A percentile compares a stretch with the other conserved stretches of the same genome.
phyloP scores from a whole-genome alignment of 2,797 vertebrate species.

The Amazona finschi region DNA sequence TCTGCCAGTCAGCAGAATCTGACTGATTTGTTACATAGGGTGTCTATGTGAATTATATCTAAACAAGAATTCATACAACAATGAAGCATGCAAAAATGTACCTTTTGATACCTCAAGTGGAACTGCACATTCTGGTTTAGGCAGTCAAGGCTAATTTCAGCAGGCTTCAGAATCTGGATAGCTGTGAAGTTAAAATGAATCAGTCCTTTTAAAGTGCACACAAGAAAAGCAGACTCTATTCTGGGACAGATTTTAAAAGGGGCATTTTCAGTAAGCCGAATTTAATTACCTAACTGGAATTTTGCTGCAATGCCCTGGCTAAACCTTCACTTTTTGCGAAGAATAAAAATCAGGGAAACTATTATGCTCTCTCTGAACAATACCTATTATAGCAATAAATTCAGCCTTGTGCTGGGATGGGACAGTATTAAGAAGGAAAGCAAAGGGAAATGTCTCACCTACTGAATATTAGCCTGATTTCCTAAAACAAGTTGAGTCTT shows the following conservation, averaged over 20 bases:
- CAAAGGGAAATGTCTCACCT: conserved; percentile 25
- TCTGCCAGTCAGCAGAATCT: neutral
- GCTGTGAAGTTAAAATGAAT: neutral
- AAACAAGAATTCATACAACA: neutral
- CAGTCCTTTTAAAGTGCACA: neutral
- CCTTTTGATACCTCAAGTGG: neutral
- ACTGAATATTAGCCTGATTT: conserved; percentile 16
- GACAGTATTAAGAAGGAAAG: neutral
- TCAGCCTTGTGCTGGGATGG: neutral
- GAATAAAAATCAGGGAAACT: neutral
- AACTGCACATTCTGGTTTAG: neutral
- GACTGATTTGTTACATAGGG: neutral
- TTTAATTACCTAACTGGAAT: conserved; percentile 10
- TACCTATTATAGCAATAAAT: neutral
- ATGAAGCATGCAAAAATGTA: neutral
- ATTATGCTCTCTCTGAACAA: neutral
- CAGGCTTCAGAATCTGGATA: neutral
- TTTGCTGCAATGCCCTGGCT: neutral
- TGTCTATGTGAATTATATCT: neutral
- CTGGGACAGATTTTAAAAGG: neutral
- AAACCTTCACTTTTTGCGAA: neutral
- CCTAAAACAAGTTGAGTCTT: conserved; percentile 11
- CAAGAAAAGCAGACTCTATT: neutral
- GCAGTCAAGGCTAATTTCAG: neutral
- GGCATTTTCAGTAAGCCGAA: conserved; percentile 5